phyloP scores from a whole-genome alignment of 2,113 vertebrate species.

The Pimephales promelas region DNA sequence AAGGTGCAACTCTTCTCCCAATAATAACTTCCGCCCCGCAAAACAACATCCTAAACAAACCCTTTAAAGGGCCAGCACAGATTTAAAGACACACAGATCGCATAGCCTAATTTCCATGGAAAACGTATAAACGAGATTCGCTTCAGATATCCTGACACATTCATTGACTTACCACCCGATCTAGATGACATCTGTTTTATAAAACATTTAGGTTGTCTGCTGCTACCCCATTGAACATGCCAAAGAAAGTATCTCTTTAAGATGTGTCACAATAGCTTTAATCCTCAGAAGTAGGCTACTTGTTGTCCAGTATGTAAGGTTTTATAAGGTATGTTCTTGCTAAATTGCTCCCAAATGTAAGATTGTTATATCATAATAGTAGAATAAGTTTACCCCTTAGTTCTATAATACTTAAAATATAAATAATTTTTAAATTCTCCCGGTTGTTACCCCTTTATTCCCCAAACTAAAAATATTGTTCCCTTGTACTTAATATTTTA shows the following conservation, averaged over 20 bases:
- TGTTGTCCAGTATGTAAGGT: too few relatives aligned
- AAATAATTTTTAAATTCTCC: too few relatives aligned
- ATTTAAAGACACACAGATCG: not conserved
- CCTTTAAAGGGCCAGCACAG: conserved; percentile 53
- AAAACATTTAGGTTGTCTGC: not conserved
- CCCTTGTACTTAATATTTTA: too few relatives aligned
- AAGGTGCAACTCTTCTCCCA: not conserved
- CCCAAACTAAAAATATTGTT: too few relatives aligned
- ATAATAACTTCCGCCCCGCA: conserved; percentile 44
- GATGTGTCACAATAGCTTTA: not conserved
- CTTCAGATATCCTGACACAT: not conserved
- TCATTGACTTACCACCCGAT: not conserved
- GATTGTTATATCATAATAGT: too few relatives aligned
- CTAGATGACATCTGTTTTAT: not conserved
- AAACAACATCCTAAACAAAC: not conserved
- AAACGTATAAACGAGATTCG: not conserved
- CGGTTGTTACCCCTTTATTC: too few relatives aligned
- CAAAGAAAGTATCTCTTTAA: not conserved
- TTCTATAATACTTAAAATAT: too few relatives aligned
- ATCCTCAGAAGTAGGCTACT: not conserved
- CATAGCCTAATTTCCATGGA: not conserved
- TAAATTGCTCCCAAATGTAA: too few relatives aligned
- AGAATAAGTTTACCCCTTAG: too few relatives aligned
- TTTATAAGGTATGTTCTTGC: too few relatives aligned
- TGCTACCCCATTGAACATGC: too few relatives aligned